Base-by-base conservation (phyloP, 2,113 vertebrate species). In the Calonectris borealis region DNA sequence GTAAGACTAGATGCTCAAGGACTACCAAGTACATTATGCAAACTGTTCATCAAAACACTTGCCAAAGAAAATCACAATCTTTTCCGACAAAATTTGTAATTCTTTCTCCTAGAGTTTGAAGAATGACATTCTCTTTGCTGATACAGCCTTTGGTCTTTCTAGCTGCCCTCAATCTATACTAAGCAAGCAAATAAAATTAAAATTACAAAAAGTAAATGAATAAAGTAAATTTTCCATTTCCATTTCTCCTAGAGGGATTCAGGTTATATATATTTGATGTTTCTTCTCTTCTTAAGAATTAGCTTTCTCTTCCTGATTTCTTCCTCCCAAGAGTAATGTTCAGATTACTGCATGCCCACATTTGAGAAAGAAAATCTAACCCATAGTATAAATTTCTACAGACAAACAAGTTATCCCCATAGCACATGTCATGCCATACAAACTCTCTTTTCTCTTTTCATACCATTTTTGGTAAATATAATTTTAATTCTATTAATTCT, bases 181-280 rank as follows among this genome's bases (percentile, higher is more conserved):
- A 85, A 91, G 91, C 66, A 94, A 95, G 94, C 83, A 94, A 96
- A 96, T 93, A 97, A 92, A 96, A 97, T 94, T 94, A 95, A 97
- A 96, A 93, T 94, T 89, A 93, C 73, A 95, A 85, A 95, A 97
- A 96, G 95, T 89, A 97, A 97, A 94, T 95, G 77, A 96, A 95
- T 93, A 97, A 94, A 94, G 88, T 82, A 94, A 95, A 95, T 96
- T 95, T 96, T 91, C 80, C 72, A 75, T 96, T 97, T 95, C 89
- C 66, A 91, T 94, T 95, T 94, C 84, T 96, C 89, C 93, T 91
- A 54, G 49, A 95, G 86, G 89, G 86, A 90, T 95, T 96, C 65
- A 51, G 58, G 89, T 93, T 95, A 94, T 93, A 69, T 87, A 62
- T 91, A 94, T 91, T 91, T 94, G 88, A 89, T 94, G 44, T 79